Evolutionary conservation across 1,140 invertebrate genomes (phyloP).

Genomic region (Frieseomelitta varia): DNA sequence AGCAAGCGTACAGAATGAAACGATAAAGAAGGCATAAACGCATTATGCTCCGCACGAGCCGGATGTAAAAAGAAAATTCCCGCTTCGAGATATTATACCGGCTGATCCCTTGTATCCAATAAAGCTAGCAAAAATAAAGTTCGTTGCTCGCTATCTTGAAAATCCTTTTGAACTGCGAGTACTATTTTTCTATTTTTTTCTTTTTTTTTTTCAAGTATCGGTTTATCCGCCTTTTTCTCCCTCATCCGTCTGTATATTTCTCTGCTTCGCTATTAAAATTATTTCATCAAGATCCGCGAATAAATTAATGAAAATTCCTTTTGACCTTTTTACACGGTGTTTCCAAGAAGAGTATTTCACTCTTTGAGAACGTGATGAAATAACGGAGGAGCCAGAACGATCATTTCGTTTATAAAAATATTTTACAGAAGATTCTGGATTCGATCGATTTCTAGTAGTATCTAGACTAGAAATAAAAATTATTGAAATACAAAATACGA

Average conservation of each 20-base stretch:
- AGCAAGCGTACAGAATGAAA: neutral
- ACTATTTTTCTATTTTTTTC: neutral
- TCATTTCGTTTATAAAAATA: neutral
- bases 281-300: neutral
- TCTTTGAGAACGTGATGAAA: neutral
- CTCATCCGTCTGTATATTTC: neutral
- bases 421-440: no score
- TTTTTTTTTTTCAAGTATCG: neutral
- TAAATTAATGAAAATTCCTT: neutral
- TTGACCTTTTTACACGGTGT: neutral
- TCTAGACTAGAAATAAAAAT: no score
- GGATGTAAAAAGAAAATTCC: neutral
- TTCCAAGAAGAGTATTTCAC: neutral
- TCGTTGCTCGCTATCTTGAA: neutral
- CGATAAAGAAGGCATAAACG: slow-evolving; percentile 8
- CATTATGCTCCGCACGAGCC: neutral
- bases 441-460: no score
- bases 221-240: neutral
- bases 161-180: neutral
- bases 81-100: slow-evolving; percentile 17
- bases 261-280: neutral
- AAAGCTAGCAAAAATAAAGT: slow-evolving; percentile 1
- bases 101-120: slow-evolving; percentile 7
- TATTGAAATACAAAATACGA: no score
- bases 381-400: neutral